A percentile compares a stretch with the other conserved stretches of the same genome.
Evolutionary conservation across 2,888 invertebrate genomes (phyloP).

Genomic region (Synanthedon formicaeformis): DNA sequence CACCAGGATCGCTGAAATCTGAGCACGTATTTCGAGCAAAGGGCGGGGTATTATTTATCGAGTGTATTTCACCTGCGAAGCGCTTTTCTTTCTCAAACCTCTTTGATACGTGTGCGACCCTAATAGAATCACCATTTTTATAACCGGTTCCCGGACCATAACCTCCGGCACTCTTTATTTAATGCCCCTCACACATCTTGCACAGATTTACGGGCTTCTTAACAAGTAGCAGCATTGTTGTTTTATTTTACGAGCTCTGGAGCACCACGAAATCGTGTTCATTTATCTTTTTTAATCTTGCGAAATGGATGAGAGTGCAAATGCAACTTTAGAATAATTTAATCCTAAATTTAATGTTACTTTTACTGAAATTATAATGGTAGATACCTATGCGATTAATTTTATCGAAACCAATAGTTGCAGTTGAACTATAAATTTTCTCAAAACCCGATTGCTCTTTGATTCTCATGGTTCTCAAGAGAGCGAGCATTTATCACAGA

Average conservation of each 20-base stretch:
- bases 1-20: constrained; percentile 14
- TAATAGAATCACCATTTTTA: constrained; percentile 47
- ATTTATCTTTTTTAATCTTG: too few relatives aligned
- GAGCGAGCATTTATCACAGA: too few relatives aligned
- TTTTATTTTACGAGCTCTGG: constrained; percentile 7
- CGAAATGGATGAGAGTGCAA: too few relatives aligned
- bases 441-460: too few relatives aligned
- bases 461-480: too few relatives aligned
- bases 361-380: too few relatives aligned
- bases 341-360: too few relatives aligned
- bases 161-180: constrained; percentile 34
- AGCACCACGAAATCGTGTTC: neutral
- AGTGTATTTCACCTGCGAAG: constrained; percentile 17
- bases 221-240: constrained; percentile 22
- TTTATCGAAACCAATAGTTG: too few relatives aligned
- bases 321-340: too few relatives aligned
- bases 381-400: too few relatives aligned
- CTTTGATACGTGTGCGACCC: constrained; percentile 24
- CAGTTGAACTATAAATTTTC: too few relatives aligned
- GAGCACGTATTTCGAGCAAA: constrained; percentile 15
- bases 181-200: constrained; percentile 25
- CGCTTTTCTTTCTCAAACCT: constrained; percentile 14
- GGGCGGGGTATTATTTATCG: constrained; percentile 24
- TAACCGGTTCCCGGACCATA: constrained; percentile 35
- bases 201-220: constrained; percentile 26